Evolutionary conservation across 2,113 vertebrate genomes (phyloP), one percentile per base, ranked within the genome.

Genomic region (Prionailurus viverrinus): DNA sequence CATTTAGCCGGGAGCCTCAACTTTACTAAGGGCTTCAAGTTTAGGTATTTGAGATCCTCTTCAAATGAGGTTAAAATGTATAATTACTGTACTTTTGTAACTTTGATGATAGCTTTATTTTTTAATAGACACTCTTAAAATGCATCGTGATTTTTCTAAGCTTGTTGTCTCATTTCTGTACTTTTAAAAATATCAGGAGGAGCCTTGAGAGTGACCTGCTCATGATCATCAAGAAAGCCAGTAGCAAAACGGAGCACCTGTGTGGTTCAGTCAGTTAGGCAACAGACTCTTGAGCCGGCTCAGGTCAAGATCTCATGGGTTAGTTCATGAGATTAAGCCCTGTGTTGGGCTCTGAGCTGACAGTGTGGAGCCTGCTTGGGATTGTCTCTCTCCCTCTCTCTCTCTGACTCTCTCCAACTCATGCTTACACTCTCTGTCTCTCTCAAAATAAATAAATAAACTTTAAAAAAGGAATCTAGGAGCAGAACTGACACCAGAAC

Each of bases 401-500:
- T 61, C 58, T 61, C 18, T 61, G 21, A 19, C 21, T 61, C 21
- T 61, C 58, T 21, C 58, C 58, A 61, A 23, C 23, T 61, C 58
- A 61, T 1, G 0, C 19, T 61, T 21, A 61, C 58, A 61, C 8
- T 23, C 58, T 55, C 16, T 55, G 55, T 55, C 55, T 58, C 58
- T 58, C 58, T 61, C 58, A 1, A 61, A 61, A 21, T 61, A 61
- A 61, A 61, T 61, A 61, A 61, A 61, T 25, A 61, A 61, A 23
- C 21, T 61, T 61, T 3, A 9, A 23, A 61, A 61, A 86, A 81
- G 41, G 31, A 55, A 69, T 25, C 48, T 94, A 71, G 33, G 14
- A 71, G 31, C 61, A 94, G 36, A 90, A 92, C 27, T 88, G 16
- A 93, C 74, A 93, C 48, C 48, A 69, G 87, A 88, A 84, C 4